These are phyloP conservation scores for Pyrrhia umbra DNA, from an alignment of 2,888 invertebrate genomes.

Conservation along the genomic window DNA sequence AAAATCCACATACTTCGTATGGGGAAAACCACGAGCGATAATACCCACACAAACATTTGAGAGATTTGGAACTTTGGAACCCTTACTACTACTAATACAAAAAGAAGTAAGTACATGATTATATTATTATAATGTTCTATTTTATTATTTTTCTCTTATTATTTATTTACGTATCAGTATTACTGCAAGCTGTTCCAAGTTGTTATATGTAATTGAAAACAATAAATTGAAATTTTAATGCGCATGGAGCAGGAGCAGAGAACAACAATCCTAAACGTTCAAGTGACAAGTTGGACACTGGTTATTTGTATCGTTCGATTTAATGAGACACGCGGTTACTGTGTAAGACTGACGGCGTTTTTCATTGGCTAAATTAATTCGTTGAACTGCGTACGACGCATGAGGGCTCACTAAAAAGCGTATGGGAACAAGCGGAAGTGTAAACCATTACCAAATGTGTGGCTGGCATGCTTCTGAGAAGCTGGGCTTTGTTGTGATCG, in stretches of 20 bases:
- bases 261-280: conserved; percentile 53
- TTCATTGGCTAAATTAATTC: conserved; percentile 82
- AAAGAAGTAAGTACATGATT: background rate
- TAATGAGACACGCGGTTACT: conserved; percentile 67
- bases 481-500: conserved; percentile 64
- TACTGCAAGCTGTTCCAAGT: conserved; percentile 28
- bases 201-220: conserved; percentile 44
- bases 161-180: conserved; percentile 23
- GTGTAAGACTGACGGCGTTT: conserved; percentile 57
- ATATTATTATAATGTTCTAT: background rate
- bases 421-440: conserved; percentile 80
- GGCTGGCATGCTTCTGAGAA: conserved; percentile 72
- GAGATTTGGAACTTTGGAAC: conserved; percentile 14
- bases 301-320: conserved; percentile 64
- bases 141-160: conserved; percentile 1
- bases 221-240: conserved; percentile 49
- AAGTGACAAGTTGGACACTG: conserved; percentile 65
- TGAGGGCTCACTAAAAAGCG: conserved; percentile 72
- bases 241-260: conserved; percentile 25
- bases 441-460: conserved; percentile 86
- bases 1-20: conserved; percentile 19
- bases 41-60: conserved; percentile 17
- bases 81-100: no score
- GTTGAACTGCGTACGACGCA: conserved; percentile 75
- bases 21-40: conserved; percentile 46